These are phyloP conservation scores for Gymnoscopelus braueri DNA, from an alignment of 2,797 vertebrate species.

Conservation along the genomic window DNA sequence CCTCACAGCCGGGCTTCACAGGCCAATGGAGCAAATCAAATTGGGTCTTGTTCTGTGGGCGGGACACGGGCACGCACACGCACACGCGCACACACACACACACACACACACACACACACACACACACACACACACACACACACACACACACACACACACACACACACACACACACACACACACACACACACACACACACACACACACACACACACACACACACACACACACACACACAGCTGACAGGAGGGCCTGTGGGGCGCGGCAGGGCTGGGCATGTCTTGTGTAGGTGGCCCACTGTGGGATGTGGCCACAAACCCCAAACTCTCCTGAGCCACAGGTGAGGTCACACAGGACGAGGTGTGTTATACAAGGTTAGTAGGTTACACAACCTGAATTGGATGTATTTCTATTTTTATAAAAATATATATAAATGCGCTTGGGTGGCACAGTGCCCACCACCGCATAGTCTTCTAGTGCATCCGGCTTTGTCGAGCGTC, in stretches of 20 bases:
- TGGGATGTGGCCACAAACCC: slow-evolving; percentile 63
- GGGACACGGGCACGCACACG: slow-evolving; percentile 40
- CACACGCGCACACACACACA: background rate
- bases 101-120: background rate
- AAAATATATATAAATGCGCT: too few species aligned
- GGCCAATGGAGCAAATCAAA: slow-evolving; percentile 97
- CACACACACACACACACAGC: background rate
- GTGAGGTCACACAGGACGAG: slow-evolving; percentile 44
- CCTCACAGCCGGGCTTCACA: slow-evolving; percentile 93
- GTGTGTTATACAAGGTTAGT: background rate
- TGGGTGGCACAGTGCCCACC: too few species aligned
- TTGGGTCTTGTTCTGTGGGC: slow-evolving; percentile 90
- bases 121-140: background rate
- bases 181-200: background rate
- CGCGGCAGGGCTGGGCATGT: slow-evolving; percentile 73
- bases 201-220: background rate
- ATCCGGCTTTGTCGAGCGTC: too few species aligned
- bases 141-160: slow-evolving; percentile 1
- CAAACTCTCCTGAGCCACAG: slow-evolving; percentile 65
- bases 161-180: background rate
- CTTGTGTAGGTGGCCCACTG: slow-evolving; percentile 46
- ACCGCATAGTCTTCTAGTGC: too few species aligned
- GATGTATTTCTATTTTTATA: too few species aligned
- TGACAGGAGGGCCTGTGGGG: slow-evolving; percentile 60
- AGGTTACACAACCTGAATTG: background rate